These are phyloP conservation scores for Bugula neritina DNA, from an alignment of 2,888 invertebrate species.

Conservation along the genomic window DNA sequence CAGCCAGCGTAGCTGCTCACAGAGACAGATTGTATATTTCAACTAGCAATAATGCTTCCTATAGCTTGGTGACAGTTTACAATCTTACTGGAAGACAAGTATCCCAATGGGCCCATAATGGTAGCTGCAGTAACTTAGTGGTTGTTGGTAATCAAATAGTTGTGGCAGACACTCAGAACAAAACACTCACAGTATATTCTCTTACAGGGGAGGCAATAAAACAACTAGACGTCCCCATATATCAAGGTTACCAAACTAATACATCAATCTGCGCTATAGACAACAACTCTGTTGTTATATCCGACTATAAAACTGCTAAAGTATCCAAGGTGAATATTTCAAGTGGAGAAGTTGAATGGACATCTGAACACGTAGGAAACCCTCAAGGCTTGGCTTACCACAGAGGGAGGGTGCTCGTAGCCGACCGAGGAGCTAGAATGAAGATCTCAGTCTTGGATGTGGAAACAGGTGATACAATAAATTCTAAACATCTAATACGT, in stretches of 20 bases:
- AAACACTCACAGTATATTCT: conserved; percentile 15
- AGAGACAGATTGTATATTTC: not conserved
- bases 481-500: no score
- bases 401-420: not conserved
- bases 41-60: not conserved
- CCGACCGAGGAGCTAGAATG: not conserved
- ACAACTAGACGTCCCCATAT: not conserved
- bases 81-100: not conserved
- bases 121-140: not conserved
- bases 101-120: not conserved
- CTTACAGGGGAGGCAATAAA: no score
- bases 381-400: not conserved
- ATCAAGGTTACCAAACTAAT: not conserved
- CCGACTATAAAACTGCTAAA: not conserved
- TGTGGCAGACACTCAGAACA: not conserved
- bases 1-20: not conserved
- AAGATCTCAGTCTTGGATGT: not conserved
- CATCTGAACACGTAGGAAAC: not conserved
- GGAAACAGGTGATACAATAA: no score
- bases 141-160: not conserved
- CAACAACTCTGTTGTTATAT: not conserved
- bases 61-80: not conserved
- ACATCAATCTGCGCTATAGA: not conserved
- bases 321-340: no score
- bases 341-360: no score